Evolutionary conservation across 2,113 vertebrate genomes (phyloP).

Genomic region (Plecotus auritus): DNA sequence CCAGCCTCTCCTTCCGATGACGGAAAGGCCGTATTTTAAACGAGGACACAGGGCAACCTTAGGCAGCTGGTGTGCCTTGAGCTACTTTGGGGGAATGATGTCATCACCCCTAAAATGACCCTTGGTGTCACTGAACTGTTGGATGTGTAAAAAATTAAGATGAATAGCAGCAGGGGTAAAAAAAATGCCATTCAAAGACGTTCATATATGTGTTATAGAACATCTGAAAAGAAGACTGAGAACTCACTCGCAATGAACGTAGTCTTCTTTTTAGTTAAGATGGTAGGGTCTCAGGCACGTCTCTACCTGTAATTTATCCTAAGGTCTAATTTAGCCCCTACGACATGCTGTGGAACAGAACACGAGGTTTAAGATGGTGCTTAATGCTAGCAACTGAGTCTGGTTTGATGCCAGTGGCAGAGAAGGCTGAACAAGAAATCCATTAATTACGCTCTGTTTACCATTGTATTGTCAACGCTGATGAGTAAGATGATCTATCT

Average conservation of each 20-base stretch:
- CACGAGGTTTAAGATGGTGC: background rate
- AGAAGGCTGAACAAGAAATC: constrained; percentile 26
- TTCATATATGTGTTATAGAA: background rate
- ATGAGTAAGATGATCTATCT: constrained; percentile 37
- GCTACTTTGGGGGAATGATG: background rate
- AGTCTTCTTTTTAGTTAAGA: background rate
- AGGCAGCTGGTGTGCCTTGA: background rate
- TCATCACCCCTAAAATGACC: background rate
- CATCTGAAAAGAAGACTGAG: background rate
- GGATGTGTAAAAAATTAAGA: background rate
- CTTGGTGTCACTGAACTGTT: background rate
- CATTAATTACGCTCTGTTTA: constrained; percentile 55
- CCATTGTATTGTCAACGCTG: constrained; percentile 28
- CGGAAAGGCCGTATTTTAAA: background rate
- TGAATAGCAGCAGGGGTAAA: background rate
- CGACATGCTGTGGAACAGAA: background rate
- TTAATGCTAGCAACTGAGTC: background rate
- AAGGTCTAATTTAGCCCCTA: background rate
- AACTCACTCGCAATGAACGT: background rate
- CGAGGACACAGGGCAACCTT: background rate
- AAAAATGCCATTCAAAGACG: background rate
- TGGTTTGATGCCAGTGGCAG: background rate
- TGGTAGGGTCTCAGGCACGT: background rate
- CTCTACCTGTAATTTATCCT: background rate
- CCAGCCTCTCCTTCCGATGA: background rate